phyloP scores from a whole-genome alignment of 2,113 vertebrate species.

The Eulemur macaco region DNA sequence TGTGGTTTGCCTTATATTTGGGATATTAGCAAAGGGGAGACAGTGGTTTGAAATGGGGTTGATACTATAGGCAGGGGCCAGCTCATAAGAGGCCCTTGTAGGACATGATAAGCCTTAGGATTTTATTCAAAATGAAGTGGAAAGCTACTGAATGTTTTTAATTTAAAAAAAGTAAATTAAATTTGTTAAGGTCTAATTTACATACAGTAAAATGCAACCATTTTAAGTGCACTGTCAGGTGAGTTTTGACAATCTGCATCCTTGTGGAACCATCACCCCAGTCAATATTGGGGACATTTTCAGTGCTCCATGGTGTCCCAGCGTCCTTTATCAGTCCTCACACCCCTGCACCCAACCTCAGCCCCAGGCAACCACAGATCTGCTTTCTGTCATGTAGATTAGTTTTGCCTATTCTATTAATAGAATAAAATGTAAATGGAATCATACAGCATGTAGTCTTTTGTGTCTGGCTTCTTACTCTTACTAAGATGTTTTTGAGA shows the following conservation, averaged over 20 bases:
- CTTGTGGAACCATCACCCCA: neutral
- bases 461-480: neutral
- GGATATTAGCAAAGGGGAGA: neutral
- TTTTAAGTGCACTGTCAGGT: neutral
- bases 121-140: neutral
- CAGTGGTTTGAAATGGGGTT: neutral
- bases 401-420: neutral
- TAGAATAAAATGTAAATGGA: neutral
- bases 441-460: neutral
- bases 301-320: too few species aligned
- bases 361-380: neutral
- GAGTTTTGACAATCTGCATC: neutral
- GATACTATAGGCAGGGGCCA: neutral
- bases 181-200: neutral
- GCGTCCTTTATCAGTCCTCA: neutral
- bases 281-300: neutral
- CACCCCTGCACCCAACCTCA: neutral
- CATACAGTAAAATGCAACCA: neutral
- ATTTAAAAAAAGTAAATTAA: neutral
- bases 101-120: neutral
- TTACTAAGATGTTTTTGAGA: neutral
- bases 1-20: neutral
- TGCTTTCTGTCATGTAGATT: neutral
- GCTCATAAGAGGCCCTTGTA: neutral
- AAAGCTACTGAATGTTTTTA: neutral